A percentile compares a stretch with the other conserved stretches of the same genome.
Conservation (phyloP, 2,888 invertebrate species). For the Meloe dianella region DNA sequence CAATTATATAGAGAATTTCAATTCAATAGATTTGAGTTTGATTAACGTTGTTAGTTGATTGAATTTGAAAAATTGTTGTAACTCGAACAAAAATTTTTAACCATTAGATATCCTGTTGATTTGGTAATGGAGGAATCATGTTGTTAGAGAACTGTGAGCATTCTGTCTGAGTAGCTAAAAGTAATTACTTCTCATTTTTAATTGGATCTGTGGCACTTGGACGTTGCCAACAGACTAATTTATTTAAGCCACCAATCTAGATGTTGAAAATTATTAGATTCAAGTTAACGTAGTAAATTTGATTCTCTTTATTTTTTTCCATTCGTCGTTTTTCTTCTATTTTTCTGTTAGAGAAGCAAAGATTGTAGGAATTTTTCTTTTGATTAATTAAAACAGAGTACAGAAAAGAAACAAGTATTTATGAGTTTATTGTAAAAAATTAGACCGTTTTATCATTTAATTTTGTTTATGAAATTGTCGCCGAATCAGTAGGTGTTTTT, state of each 20-base stretch:
- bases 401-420: neutral
- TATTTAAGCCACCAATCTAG: constrained; percentile 24
- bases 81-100: neutral
- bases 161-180: constrained; percentile 13
- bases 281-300: constrained; percentile 8
- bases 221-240: constrained; percentile 24
- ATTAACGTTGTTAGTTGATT: neutral
- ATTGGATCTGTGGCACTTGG: constrained; percentile 27
- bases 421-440: neutral
- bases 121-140: constrained; percentile 7
- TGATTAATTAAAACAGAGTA: neutral
- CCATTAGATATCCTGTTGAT: neutral
- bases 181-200: constrained; percentile 31
- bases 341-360: neutral
- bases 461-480: neutral
- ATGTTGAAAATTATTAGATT: constrained; percentile 22
- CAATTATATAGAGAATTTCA: neutral
- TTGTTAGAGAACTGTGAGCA: neutral
- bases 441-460: neutral
- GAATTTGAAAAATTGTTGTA: constrained; percentile 1
- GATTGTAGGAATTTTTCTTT: neutral
- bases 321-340: neutral
- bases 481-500: too few relatives aligned
- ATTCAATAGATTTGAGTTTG: neutral
- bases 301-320: neutral